Evolutionary conservation across 2,888 invertebrate genomes (phyloP), one percentile per base, ranked within the genome.

Genomic region (Helicoverpa assulta): DNA sequence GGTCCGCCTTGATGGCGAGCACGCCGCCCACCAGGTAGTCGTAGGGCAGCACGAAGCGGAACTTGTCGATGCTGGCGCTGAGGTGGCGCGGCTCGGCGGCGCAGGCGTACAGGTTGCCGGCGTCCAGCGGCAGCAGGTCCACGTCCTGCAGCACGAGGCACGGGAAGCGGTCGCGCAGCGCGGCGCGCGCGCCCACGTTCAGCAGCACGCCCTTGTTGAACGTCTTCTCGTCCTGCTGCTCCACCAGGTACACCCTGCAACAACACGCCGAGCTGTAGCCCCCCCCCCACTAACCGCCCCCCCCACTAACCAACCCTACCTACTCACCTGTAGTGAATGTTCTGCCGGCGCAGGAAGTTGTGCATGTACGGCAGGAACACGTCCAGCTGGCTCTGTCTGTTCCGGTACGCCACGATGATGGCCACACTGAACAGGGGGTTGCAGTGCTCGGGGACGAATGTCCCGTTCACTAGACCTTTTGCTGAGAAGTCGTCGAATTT

Each of bases 91-190:
- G 99, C 81, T 96, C 96, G 64, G 95, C 94, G 0, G 97, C 96
- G 87, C 99, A 99, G 0, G 97, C 97, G 91, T 99, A 99, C 63
- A 99, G 96, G 92, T 99, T 98, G 63, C 97, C 96, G 26, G 96
- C 96, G 91, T 98, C 98, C 72, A 98, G 93, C 0, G 99, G 99
- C 82, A 99, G 96, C 64, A 99, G 93, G 95, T 99, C 99, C 33
- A 99, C 98, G 89, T 99, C 99, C 87, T 99, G 99, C 79, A 99
- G 97, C 70, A 99, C 97, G 64, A 98, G 97, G 89, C 99, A 99
- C 0, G 97, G 97, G 92, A 96, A 98, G 70, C 96, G 96, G 72
- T 97, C 96, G 71, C 97, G 96, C 6, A 97, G 96, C 0, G 98
- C 98, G 83, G 97, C 97, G 52, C 96, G 94, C 2, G 97, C 98